These are phyloP conservation scores for Cheilosia pagana DNA, from an alignment of 2,888 invertebrate species.

Conservation along the genomic window DNA sequence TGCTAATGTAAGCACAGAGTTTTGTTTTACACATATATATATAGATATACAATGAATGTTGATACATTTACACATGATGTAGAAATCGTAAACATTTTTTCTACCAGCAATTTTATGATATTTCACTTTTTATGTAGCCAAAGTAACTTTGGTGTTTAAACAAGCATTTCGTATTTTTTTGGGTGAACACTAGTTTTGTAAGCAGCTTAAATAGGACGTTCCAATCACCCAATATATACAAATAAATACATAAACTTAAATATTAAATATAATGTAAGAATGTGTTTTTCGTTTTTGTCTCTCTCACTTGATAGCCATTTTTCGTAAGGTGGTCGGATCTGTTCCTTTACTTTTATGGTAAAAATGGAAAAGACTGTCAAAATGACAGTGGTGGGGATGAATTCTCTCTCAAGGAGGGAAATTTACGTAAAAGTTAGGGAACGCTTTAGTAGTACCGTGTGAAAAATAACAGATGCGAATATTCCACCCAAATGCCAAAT, in stretches of 20 bases:
- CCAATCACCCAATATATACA: conserved; percentile 37
- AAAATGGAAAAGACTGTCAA: too few species aligned
- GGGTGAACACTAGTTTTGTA: conserved; percentile 38
- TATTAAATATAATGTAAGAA: neutral
- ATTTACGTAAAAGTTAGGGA: too few species aligned
- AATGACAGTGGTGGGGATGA: too few species aligned
- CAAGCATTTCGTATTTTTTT: conserved; percentile 31
- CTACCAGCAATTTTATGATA: conserved; percentile 43
- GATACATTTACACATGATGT: conserved; percentile 18
- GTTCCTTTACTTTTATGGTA: too few species aligned
- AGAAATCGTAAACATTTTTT: conserved; percentile 34
- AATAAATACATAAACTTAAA: conserved; percentile 39
- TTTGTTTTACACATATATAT: conserved; percentile 11
- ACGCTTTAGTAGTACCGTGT: too few species aligned
- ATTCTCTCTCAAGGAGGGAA: too few species aligned
- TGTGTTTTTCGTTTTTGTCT: too few species aligned
- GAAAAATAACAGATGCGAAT: too few species aligned
- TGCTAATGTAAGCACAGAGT: neutral
- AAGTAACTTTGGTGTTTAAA: conserved; percentile 27
- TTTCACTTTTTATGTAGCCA: conserved; percentile 33
- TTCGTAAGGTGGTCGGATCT: too few species aligned
- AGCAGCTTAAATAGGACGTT: conserved; percentile 52
- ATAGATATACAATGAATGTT: conserved; percentile 3
- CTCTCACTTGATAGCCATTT: too few species aligned
- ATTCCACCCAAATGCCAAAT: too few species aligned